A percentile compares a stretch with the other conserved stretches of the same genome.
These are phyloP conservation scores for Zele albiditarsus DNA, from an alignment of 2,888 invertebrate species.

Conservation along the genomic window DNA sequence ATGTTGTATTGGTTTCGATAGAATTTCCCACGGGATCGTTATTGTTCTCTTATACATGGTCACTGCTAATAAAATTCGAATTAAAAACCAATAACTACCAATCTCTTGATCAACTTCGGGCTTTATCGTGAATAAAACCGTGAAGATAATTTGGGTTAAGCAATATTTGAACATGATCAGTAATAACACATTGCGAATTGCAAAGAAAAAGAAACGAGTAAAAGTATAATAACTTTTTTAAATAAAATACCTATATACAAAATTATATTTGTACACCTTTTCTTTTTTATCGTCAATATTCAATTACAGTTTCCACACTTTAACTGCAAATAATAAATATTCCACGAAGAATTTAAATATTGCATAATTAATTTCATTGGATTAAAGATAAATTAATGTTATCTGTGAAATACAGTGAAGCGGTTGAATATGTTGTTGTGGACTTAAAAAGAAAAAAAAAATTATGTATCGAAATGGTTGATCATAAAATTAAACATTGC, in stretches of 20 bases:
- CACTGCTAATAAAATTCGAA: background rate
- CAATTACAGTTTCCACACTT: background rate
- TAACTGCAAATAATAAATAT: background rate
- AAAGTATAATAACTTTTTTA: background rate
- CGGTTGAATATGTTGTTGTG: background rate
- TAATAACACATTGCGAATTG: too few relatives aligned
- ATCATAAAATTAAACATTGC: conserved; percentile 20
- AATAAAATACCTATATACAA: background rate
- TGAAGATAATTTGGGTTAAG: background rate
- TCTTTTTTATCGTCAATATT: background rate
- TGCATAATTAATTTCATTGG: conserved; percentile 4
- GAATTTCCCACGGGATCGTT: background rate
- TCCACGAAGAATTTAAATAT: background rate
- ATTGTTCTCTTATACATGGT: background rate
- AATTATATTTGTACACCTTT: background rate
- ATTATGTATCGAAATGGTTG: background rate
- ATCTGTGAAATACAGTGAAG: background rate
- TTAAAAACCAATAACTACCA: background rate
- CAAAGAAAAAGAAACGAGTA: background rate
- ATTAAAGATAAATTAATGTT: background rate
- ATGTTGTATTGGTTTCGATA: background rate
- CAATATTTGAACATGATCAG: background rate
- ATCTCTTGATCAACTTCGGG: background rate
- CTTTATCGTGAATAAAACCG: background rate
- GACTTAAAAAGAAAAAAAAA: background rate